Evolutionary conservation across 2,797 vertebrate genomes (phyloP).

Genomic region (Arremon aurantiirostris): DNA sequence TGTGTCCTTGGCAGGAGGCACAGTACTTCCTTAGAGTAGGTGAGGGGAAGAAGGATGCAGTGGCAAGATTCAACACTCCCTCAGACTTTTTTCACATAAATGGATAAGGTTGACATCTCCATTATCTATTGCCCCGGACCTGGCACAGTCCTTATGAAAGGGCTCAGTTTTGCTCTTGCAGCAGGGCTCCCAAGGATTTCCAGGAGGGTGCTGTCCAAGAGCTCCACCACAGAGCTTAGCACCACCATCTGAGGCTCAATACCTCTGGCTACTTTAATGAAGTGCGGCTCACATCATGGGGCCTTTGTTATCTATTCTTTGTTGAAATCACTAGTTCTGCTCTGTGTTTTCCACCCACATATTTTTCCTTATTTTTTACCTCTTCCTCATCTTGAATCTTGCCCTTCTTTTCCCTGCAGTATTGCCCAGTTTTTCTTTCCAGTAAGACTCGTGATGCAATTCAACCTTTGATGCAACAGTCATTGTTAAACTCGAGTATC

Average conservation of each 20-base stretch:
- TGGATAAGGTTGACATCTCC: not conserved
- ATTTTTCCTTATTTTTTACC: not conserved
- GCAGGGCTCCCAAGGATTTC: not conserved
- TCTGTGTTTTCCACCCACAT: not conserved
- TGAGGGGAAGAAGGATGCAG: not conserved
- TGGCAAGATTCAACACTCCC: not conserved
- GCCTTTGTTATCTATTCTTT: not conserved
- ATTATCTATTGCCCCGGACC: fast-evolving
- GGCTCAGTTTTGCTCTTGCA: not conserved
- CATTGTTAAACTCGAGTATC: not conserved
- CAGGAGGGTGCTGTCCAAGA: not conserved
- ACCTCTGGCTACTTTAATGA: not conserved
- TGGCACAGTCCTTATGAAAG: not conserved
- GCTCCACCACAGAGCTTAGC: not conserved
- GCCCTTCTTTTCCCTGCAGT: not conserved
- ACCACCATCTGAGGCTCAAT: not conserved
- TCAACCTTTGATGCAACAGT: not conserved
- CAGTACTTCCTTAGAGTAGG: not conserved
- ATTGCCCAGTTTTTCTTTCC: not conserved
- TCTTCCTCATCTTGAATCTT: not conserved
- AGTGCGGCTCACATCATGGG: not conserved
- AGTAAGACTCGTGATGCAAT: not conserved
- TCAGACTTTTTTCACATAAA: not conserved
- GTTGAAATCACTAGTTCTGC: not conserved
- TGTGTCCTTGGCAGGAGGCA: not conserved